phyloP scores from a whole-genome alignment of 2,113 vertebrate genomes.

The Polyodon spathula region DNA sequence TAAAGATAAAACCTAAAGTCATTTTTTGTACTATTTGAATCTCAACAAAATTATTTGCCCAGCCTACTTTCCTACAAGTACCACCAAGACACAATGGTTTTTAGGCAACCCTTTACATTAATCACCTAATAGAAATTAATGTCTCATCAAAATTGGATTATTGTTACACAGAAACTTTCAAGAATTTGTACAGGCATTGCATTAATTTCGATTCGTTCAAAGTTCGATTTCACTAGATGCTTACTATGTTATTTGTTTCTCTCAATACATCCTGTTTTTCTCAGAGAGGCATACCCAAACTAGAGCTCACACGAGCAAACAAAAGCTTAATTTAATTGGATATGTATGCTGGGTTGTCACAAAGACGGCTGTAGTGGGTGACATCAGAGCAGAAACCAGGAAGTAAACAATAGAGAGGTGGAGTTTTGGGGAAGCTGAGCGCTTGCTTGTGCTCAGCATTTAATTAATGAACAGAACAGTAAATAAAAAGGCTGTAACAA shows the following conservation, averaged over 20 bases:
- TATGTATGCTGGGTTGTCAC: no score
- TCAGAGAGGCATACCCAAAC: background rate
- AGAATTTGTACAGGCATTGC: slow-evolving; percentile 5
- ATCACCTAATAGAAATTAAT: slow-evolving; percentile 49
- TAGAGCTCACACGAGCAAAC: background rate
- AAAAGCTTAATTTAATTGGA: no score
- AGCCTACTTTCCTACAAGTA: slow-evolving; percentile 26
- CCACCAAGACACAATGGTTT: slow-evolving; percentile 24
- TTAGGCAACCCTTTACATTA: slow-evolving; percentile 38
- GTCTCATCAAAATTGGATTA: slow-evolving; percentile 43
- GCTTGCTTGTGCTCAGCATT: no score
- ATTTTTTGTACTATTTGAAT: slow-evolving; percentile 39
- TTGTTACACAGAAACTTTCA: slow-evolving; percentile 34
- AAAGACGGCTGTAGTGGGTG: no score
- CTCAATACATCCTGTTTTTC: background rate
- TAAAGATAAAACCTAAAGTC: slow-evolving; percentile 44
- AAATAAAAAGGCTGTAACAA: no score
- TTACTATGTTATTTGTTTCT: no score
- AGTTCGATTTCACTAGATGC: background rate
- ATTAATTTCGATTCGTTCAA: background rate
- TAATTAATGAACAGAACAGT: no score
- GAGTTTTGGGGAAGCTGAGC: no score
- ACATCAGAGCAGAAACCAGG: no score
- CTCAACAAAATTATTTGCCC: slow-evolving; percentile 36
- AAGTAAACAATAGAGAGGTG: no score